A percentile compares a stretch with the other conserved stretches of the same genome.
Evolutionary conservation across 2,888 invertebrate genomes (phyloP).

Genomic region (Caenorhabditis sp.): DNA sequence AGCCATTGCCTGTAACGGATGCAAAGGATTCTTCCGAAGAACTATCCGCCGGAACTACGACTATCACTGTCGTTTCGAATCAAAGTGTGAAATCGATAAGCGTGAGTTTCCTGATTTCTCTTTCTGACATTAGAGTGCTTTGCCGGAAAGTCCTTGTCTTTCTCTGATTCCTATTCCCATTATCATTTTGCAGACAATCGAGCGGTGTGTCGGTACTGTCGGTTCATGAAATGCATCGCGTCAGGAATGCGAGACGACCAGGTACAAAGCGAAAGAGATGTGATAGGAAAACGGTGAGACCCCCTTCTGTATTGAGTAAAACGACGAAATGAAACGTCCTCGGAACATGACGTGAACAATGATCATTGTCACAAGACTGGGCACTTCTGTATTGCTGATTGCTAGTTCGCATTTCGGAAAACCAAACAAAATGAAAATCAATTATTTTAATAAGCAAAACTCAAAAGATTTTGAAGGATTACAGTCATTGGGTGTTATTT

Average conservation of each 20-base stretch:
- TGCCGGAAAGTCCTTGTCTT: neutral
- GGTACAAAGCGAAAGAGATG: constrained; percentile 73
- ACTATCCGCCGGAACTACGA: constrained; percentile 80
- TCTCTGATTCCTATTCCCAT: neutral
- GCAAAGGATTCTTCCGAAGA: constrained; percentile 81
- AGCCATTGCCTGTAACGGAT: constrained; percentile 80
- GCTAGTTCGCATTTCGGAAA: neutral
- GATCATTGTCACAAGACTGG: constrained; percentile 2
- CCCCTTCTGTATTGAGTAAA: neutral
- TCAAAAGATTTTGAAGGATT: no score
- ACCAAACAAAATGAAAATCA: neutral
- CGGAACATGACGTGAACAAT: constrained; percentile 1
- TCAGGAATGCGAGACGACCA: constrained; percentile 82
- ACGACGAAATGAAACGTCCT: neutral
- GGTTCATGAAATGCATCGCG: constrained; percentile 79
- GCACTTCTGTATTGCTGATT: neutral
- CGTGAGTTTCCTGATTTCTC: constrained; percentile 64
- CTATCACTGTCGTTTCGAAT: constrained; percentile 80
- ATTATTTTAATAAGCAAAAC: no score
- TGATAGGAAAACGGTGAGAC: constrained; percentile 67
- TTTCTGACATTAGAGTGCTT: neutral
- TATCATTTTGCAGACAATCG: constrained; percentile 76
- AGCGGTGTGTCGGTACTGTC: constrained; percentile 82
- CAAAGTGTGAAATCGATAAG: constrained; percentile 80
- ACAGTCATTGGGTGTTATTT: no score